Evolutionary conservation across 2,888 invertebrate species (phyloP), one percentile per base, ranked within the genome.

Genomic region (Ommatoiulus sabulosus): DNA sequence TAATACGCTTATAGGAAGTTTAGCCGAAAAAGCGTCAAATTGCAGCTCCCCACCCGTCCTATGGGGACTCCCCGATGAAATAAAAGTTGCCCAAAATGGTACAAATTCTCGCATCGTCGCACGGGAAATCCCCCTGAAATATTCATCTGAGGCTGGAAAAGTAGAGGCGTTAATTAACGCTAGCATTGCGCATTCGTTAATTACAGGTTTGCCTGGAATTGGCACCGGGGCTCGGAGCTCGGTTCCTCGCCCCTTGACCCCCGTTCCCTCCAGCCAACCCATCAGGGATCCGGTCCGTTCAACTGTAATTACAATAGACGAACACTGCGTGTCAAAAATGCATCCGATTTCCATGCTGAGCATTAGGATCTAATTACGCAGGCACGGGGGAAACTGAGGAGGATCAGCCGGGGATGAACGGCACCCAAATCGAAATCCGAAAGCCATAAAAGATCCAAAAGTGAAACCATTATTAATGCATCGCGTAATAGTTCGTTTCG

Each of bases 251-350:
- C 72, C 72, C 24, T 1, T 72, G 72, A 72, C 24, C 72, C 72
- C 35, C 72, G 24, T 24, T 24, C 20, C 72, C 72, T 12, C n/a
- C 72, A 24, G 72, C 72, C 72, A 72, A 8, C 5, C 72, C n/a
- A 72, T 10, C 24, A 24, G 72, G 72, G 72, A 72, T 72, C 72
- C 24, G 72, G 72, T 72, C 72, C 72, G 24, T 24, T 72, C 72
- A 10, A 72, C 72, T 72, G 72, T 72, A 72, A 72, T 72, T 72
- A 72, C 72, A 72, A 72, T 72, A 72, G 20, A 24, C 72, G 72
- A 72, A 72, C 20, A 24, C 72, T 72, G 72, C 72, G 72, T 72
- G 72, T 24, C 72, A 72, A 72, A 72, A 72, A 72, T 72, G 72
- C 72, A 24, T 24, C 72, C 8, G 72, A 72, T 72, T 72, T 72